A percentile compares a stretch with the other conserved stretches of the same genome.
Evolutionary conservation across 2,113 vertebrate genomes (phyloP).

Genomic region (Toxostoma redivivum): DNA sequence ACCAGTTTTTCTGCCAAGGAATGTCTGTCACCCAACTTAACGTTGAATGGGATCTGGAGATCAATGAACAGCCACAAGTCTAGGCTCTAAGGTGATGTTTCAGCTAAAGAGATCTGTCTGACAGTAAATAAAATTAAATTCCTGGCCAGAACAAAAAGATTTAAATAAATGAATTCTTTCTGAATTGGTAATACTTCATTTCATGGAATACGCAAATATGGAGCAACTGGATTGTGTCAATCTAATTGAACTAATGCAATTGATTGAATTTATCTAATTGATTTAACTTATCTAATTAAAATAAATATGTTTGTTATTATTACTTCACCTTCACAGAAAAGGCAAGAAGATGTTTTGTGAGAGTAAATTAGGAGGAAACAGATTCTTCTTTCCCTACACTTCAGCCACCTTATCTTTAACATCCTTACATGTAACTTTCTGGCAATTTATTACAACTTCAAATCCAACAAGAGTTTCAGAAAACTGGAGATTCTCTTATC

Average conservation of each 20-base stretch:
- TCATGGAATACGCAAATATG: neutral
- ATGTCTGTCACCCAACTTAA: neutral
- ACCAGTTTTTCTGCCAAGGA: neutral
- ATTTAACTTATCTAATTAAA: neutral
- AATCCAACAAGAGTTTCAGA: neutral
- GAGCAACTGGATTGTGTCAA: neutral
- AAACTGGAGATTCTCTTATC: neutral
- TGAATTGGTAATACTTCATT: neutral
- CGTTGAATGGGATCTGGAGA: neutral
- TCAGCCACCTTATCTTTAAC: neutral
- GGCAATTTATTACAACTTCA: neutral
- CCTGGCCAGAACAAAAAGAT: neutral
- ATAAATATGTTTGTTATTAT: neutral
- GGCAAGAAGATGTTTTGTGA: neutral
- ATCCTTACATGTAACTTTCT: neutral
- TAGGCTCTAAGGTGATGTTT: neutral
- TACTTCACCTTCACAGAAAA: neutral
- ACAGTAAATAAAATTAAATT: neutral
- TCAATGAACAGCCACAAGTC: neutral
- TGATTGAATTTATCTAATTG: neutral
- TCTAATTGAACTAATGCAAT: constrained; percentile 11
- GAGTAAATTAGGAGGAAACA: neutral
- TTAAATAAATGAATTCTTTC: neutral
- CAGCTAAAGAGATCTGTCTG: neutral
- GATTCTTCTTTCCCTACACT: neutral